phyloP scores from a whole-genome alignment of 2,113 vertebrate genomes.

The Carassius auratus region DNA sequence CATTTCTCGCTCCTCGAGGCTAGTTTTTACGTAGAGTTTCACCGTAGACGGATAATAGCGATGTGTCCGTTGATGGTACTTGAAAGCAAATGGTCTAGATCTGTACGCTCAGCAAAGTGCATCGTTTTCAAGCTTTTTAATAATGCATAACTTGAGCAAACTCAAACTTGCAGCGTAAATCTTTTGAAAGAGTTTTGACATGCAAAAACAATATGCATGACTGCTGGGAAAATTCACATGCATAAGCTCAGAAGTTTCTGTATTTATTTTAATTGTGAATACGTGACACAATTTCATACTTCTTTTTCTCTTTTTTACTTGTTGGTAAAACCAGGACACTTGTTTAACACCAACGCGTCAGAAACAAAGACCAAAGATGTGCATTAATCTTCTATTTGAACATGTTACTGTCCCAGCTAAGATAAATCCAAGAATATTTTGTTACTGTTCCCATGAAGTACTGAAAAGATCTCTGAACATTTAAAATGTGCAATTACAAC shows the following conservation, averaged over 20 bases:
- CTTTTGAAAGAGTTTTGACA: not conserved
- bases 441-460: no score
- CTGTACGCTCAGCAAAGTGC: constrained; percentile 23
- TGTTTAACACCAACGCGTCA: not conserved
- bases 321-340: not conserved
- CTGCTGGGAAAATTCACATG: not conserved
- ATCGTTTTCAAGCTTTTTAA: constrained; percentile 20
- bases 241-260: not conserved
- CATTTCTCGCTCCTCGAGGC: not conserved
- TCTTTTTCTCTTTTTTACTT: not conserved
- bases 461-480: no score
- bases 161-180: not conserved
- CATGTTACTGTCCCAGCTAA: no score
- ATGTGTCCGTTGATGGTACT: constrained; percentile 6
- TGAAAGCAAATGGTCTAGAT: not conserved
- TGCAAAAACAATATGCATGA: no score
- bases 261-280: not conserved
- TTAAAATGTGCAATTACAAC: no score
- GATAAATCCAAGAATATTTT: no score
- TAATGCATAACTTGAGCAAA: constrained; percentile 3
- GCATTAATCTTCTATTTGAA: no score
- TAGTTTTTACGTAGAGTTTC: not conserved
- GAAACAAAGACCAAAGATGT: not conserved
- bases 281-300: not conserved
- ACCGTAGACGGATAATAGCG: not conserved